Base-by-base conservation (phyloP, 2,888 invertebrate species). In the Ophraella communa region DNA sequence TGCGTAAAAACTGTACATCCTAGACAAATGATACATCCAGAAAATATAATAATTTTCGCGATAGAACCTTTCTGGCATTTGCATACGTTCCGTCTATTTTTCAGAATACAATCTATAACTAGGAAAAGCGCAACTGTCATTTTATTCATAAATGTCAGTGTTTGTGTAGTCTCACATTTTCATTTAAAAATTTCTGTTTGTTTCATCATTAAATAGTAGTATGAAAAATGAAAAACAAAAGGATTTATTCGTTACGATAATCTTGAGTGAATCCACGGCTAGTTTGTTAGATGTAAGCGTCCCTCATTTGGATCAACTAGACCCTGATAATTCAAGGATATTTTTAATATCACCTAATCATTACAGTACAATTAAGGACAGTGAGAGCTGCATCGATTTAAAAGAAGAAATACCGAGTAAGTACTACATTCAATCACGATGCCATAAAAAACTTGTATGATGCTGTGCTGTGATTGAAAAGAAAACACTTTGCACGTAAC, bases 221-320 rank as follows among this genome's bases (percentile, higher is more conserved):
- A 51, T 51, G 49, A 23, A 27, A 51, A 51, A 51, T 27, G 14
- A 51, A 27, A 23, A 51, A n/a, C 47, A 66, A 53, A 73, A 75
- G 47, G 73, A 77, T 52, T 69, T 79, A 45, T 72, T 76, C 27
- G 77, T 81, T 42, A 77, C 80, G 5, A 73, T 81, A 57, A 72
- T 81, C 17, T 68, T 82, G 14, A 78, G 78, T 3, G 81, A 81
- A 71, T 81, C 81, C 1, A 79, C 80, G 2, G 71, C 78, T 3
- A 80, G 79, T 65, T 51, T 78, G 18, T 69, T 82, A 49, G 75
- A 78, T 54, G 61, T 81, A 39, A 74, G 76, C 63, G 61, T 79
- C 14, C 79, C 78, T 3, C 75, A 77, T 68, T 66, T 82, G 27
- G 79, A 80, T 65, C 74, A 77, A 35, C 61, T 74, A 2, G 70